Conservation (phyloP, 2,113 vertebrate genomes). For the Pundamilia nyererei region DNA sequence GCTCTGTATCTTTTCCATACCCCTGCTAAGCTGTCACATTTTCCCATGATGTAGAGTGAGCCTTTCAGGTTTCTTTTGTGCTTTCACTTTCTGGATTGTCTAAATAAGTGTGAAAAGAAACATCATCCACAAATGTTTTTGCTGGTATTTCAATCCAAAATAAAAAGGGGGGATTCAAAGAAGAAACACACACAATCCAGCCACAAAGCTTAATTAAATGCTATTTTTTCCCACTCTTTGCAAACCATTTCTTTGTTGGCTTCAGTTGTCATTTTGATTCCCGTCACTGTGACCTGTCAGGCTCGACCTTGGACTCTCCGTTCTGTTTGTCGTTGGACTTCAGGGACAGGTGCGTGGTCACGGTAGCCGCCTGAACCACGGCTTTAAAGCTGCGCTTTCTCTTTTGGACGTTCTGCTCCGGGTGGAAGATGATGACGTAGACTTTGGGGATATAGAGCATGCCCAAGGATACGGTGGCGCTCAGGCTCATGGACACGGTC, state of each 20-base stretch:
- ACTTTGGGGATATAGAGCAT: slow-evolving; percentile 90
- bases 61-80: background rate
- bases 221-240: background rate
- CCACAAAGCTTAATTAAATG: background rate
- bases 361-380: slow-evolving; percentile 64
- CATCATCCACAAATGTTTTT: background rate
- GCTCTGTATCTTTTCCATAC: background rate
- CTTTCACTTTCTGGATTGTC: background rate
- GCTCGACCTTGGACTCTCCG: slow-evolving; percentile 71
- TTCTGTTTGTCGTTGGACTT: slow-evolving; percentile 74
- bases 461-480: slow-evolving; percentile 83
- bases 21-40: background rate
- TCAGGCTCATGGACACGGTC: slow-evolving; percentile 87
- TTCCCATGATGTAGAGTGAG: background rate
- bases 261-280: background rate
- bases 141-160: slow-evolving; percentile 8
- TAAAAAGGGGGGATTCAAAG: background rate
- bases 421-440: slow-evolving; percentile 84
- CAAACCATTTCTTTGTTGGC: background rate
- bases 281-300: slow-evolving; percentile 65
- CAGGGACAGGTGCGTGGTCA: slow-evolving; percentile 70
- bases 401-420: slow-evolving; percentile 88
- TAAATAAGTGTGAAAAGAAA: background rate
- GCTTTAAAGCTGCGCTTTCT: slow-evolving; percentile 83
- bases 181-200: background rate